Percentiles rank a stretch among this genome's conserved stretches.
phyloP scores from a whole-genome alignment of 2,888 invertebrate species.

The Leucophora obtusa region DNA sequence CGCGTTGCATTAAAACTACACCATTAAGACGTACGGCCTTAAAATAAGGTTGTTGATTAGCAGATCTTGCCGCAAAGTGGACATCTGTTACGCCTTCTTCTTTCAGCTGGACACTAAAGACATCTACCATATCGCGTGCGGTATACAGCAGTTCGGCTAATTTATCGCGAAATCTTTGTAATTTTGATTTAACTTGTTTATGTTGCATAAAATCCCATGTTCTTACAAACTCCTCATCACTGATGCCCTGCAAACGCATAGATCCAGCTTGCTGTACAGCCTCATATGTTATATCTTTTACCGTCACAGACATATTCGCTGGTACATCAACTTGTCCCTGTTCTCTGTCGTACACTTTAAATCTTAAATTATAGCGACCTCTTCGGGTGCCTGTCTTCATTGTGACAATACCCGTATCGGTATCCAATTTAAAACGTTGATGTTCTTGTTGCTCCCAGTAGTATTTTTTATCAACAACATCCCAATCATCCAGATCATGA shows the following conservation, averaged over 20 bases:
- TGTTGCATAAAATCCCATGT: conserved; percentile 95
- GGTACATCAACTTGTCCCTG: conserved; percentile 96
- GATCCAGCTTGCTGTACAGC: conserved; percentile 97
- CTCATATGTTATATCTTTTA: conserved; percentile 95
- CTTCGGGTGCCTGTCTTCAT: conserved; percentile 95
- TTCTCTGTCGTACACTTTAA: conserved; percentile 94
- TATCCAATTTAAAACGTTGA: conserved; percentile 91
- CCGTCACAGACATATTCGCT: conserved; percentile 95
- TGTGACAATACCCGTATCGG: conserved; percentile 94
- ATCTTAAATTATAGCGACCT: conserved; percentile 88
- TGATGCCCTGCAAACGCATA: conserved; percentile 92
- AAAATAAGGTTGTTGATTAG: conserved; percentile 87
- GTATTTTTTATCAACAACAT: conserved; percentile 97
- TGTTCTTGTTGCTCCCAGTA: conserved; percentile 93
- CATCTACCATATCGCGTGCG: conserved; percentile 92
- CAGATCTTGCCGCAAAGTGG: conserved; percentile 94
- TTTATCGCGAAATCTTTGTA: conserved; percentile 92
- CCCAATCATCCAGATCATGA: conserved; percentile 99
- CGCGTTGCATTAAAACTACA: conserved; percentile 93
- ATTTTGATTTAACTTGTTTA: conserved; percentile 89
- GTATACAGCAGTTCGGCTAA: conserved; percentile 90
- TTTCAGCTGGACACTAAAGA: conserved; percentile 95
- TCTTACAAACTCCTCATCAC: conserved; percentile 96
- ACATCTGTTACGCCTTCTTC: conserved; percentile 92
- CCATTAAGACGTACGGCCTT: conserved; percentile 96